Conservation (phyloP, 2,113 vertebrate genomes). For the Hemibates koningsi region DNA sequence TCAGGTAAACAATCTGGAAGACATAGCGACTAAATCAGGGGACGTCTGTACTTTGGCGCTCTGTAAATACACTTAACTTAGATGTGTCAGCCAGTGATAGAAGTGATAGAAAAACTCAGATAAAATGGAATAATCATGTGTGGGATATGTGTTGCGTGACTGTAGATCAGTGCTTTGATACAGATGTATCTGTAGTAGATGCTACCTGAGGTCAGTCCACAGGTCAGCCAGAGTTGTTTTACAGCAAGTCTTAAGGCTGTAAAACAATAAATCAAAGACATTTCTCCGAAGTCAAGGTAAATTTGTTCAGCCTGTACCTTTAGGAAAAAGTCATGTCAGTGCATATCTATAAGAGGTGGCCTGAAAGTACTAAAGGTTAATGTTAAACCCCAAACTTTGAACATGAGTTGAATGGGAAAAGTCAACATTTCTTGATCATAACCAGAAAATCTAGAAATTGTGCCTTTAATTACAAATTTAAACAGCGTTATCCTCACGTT, state of each 20-base stretch:
- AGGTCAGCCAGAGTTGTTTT: neutral
- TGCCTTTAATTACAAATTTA: neutral
- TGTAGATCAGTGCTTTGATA: neutral
- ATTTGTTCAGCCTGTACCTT: neutral
- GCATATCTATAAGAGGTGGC: neutral
- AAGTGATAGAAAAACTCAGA: neutral
- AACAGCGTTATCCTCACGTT: neutral
- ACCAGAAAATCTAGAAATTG: neutral
- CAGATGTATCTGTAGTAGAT: neutral
- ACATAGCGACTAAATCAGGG: neutral
- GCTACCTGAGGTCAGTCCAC: neutral
- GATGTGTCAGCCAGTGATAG: neutral
- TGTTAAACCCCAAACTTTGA: neutral
- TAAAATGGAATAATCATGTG: neutral
- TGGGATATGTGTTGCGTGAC: neutral
- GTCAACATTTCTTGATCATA: neutral
- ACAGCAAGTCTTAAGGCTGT: neutral
- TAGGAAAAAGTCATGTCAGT: neutral
- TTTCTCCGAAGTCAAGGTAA: slow-evolving; percentile 11
- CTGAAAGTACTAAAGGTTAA: neutral
- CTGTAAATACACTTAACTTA: neutral
- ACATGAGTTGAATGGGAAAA: neutral
- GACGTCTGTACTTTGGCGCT: neutral
- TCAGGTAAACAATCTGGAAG: neutral
- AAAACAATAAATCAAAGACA: neutral